Evolutionary conservation across 1,140 invertebrate species (phyloP).

Genomic region (Colletes gigas): DNA sequence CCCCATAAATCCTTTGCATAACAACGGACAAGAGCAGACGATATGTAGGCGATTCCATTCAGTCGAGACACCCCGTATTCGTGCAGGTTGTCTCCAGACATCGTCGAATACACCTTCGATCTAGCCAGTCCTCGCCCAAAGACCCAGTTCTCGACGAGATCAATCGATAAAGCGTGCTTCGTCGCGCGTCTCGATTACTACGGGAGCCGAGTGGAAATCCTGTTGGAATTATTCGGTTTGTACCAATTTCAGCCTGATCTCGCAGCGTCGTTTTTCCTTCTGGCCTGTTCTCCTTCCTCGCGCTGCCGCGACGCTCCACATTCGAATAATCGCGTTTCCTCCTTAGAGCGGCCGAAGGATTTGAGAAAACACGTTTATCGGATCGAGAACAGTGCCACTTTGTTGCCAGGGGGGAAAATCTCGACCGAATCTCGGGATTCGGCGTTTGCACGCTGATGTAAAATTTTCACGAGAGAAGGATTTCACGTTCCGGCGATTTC

Average conservation of each 20-base stretch:
- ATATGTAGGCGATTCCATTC: too few species aligned
- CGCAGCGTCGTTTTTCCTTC: conserved; percentile 42
- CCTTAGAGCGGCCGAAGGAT: conserved; percentile 38
- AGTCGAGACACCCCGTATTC: too few species aligned
- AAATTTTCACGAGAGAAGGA: conserved; percentile 20
- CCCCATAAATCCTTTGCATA: too few species aligned
- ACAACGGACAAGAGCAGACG: too few species aligned
- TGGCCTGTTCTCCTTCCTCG: neutral
- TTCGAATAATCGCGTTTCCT: conserved; percentile 44
- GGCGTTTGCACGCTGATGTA: conserved; percentile 34
- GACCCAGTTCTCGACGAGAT: conserved; percentile 40
- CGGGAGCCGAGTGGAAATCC: conserved; percentile 54
- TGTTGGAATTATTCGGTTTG: conserved; percentile 65
- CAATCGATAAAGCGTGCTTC: conserved; percentile 65
- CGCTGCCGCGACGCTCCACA: neutral
- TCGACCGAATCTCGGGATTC: conserved; percentile 24
- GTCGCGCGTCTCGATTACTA: conserved; percentile 48
- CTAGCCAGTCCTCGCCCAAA: neutral
- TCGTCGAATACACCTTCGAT: conserved; percentile 33
- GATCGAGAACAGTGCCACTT: conserved; percentile 46
- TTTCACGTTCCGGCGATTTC: neutral
- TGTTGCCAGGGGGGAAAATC: conserved; percentile 36
- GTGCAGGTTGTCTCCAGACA: neutral
- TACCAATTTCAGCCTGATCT: conserved; percentile 66
- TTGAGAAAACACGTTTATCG: conserved; percentile 55